Evolutionary conservation across 2,888 invertebrate genomes (phyloP).

Genomic region (Entomobrya proxima): DNA sequence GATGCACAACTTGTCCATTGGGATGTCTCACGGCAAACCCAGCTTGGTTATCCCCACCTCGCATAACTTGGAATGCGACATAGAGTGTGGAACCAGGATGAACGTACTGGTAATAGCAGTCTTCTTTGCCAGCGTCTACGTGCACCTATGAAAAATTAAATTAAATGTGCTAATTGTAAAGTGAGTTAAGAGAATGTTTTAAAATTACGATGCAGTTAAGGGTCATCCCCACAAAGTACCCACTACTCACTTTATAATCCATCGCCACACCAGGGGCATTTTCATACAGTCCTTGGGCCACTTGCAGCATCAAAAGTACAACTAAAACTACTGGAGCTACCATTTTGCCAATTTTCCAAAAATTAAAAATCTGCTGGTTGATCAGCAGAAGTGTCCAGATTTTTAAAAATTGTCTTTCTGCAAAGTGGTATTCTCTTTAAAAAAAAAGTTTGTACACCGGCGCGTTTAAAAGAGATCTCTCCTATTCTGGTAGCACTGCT

Average conservation of each 20-base stretch:
- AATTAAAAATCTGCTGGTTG: not conserved
- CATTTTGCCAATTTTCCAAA: slow-evolving; percentile 36
- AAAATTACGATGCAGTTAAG: too few relatives aligned
- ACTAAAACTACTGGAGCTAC: slow-evolving; percentile 54
- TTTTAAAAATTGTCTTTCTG: not conserved
- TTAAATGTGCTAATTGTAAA: too few relatives aligned
- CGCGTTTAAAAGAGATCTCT: slow-evolving; percentile 48
- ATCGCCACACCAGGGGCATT: slow-evolving; percentile 75
- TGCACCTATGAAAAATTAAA: slow-evolving; percentile 84
- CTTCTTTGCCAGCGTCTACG: slow-evolving; percentile 95
- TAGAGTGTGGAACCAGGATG: slow-evolving; percentile 87
- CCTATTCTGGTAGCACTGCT: not conserved
- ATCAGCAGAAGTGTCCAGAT: not conserved
- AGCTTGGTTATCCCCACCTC: slow-evolving; percentile 96
- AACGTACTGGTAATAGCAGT: slow-evolving; percentile 96
- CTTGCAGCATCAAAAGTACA: slow-evolving; percentile 34
- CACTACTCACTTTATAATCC: slow-evolving; percentile 87
- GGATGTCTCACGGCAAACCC: slow-evolving; percentile 94
- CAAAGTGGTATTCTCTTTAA: not conserved
- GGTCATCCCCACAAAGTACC: not conserved
- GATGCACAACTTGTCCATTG: slow-evolving; percentile 88
- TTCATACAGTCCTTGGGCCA: slow-evolving; percentile 68
- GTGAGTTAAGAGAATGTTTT: too few relatives aligned
- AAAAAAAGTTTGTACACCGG: slow-evolving; percentile 53
- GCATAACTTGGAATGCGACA: slow-evolving; percentile 83